Percentiles rank a stretch among this genome's conserved stretches.
Evolutionary conservation across 2,113 vertebrate species (phyloP).

Genomic region (Vombatus ursinus): DNA sequence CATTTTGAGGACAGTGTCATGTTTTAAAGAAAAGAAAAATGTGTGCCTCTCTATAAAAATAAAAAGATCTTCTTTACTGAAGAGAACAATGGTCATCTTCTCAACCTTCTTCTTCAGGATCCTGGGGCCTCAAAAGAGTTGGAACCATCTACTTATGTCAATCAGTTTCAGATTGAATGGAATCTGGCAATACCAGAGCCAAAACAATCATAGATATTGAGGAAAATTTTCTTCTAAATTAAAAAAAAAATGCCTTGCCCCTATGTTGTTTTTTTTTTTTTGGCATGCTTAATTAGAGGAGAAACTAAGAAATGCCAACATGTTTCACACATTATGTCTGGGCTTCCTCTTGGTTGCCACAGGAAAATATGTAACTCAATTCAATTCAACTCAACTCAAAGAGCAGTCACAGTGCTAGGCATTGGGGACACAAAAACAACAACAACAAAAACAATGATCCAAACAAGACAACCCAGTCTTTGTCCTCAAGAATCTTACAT

Average conservation of each 20-base stretch:
- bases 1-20: constrained; percentile 8
- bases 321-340: constrained; percentile 13
- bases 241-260: constrained; percentile 40
- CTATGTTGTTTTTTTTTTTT: background rate
- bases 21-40: constrained; percentile 37
- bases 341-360: constrained; percentile 6
- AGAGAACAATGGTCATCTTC: background rate
- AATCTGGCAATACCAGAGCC: constrained; percentile 38
- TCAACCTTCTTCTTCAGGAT: background rate
- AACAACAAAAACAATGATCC: background rate
- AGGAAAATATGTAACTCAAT: background rate
- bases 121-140: background rate
- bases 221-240: constrained; percentile 25
- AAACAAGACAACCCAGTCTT: background rate
- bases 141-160: background rate
- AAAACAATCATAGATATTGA: constrained; percentile 36
- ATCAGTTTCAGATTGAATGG: constrained; percentile 7
- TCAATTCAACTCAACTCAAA: background rate
- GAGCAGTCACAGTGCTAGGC: background rate
- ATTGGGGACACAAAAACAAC: background rate
- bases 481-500: background rate
- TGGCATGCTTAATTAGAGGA: constrained; percentile 34
- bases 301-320: constrained; percentile 3
- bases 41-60: background rate
- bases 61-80: background rate